Evolutionary conservation across 2,113 vertebrate genomes (phyloP).

Genomic region (Podarcis raffonei): DNA sequence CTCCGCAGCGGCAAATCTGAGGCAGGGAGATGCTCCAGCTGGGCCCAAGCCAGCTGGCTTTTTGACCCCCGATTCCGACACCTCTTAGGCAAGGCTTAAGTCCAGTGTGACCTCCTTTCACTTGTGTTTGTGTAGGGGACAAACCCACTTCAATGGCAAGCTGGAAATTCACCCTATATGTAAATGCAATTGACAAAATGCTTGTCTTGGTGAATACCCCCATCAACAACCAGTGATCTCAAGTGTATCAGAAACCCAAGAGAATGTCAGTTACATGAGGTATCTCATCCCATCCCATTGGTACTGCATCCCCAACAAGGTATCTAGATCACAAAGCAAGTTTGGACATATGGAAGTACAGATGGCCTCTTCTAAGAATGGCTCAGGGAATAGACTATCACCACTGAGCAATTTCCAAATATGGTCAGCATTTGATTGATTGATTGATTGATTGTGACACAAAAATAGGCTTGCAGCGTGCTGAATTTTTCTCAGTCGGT

Average conservation of each 20-base stretch:
- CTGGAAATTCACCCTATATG: background rate
- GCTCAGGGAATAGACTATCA: background rate
- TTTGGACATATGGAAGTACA: constrained; percentile 1
- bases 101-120: no score
- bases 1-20: no score
- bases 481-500: background rate
- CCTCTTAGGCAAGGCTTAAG: no score
- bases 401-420: background rate
- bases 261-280: background rate
- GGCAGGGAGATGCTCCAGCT: no score
- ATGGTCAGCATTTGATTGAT: background rate
- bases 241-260: background rate
- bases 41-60: no score
- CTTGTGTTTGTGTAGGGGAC: no score
- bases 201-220: background rate
- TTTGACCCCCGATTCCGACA: no score
- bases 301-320: background rate
- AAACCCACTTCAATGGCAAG: no score
- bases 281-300: background rate
- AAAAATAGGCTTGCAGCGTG: background rate
- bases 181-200: background rate
- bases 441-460: background rate
- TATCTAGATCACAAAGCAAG: accelerated
- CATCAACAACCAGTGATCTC: background rate
- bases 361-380: background rate